Evolutionary conservation across 2,797 vertebrate genomes (phyloP).

Genomic region (Onychomys arenicola): DNA sequence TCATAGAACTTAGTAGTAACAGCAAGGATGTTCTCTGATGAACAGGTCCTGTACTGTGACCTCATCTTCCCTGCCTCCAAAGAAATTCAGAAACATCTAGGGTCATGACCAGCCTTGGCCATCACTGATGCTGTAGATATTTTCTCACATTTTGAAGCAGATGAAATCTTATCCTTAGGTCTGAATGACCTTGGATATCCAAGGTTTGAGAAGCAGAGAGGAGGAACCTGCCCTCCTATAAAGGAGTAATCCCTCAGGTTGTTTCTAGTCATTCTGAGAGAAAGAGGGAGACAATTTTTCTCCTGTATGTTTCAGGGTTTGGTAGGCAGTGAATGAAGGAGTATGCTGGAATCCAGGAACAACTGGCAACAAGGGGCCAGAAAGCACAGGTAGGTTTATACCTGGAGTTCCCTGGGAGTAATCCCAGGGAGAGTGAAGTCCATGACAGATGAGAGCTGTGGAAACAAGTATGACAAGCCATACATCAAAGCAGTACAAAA

Average conservation of each 20-base stretch:
- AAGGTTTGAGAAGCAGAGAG: too few relatives aligned
- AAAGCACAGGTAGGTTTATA: neutral
- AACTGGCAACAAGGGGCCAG: neutral
- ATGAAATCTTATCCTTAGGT: neutral
- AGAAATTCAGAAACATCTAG: neutral
- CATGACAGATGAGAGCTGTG: neutral
- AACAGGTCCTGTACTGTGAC: too few relatives aligned
- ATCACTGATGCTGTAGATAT: neutral
- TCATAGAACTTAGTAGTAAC: neutral
- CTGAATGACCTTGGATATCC: neutral
- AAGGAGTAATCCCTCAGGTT: neutral
- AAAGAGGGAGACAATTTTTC: neutral
- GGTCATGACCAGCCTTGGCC: neutral
- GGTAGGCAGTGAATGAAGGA: neutral
- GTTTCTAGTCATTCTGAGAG: neutral
- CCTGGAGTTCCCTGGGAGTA: neutral
- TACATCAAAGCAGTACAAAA: neutral
- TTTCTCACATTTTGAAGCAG: conserved; percentile 8
- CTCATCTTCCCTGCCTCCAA: accelerated
- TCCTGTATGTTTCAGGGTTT: neutral
- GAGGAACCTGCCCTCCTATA: neutral
- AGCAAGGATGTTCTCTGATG: neutral
- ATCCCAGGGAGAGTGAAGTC: neutral
- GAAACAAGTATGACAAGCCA: accelerated
- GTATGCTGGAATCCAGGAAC: too few relatives aligned